Evolutionary conservation across 2,888 invertebrate genomes (phyloP), one percentile per base, ranked within the genome.

Genomic region (Lissonota sp.): DNA sequence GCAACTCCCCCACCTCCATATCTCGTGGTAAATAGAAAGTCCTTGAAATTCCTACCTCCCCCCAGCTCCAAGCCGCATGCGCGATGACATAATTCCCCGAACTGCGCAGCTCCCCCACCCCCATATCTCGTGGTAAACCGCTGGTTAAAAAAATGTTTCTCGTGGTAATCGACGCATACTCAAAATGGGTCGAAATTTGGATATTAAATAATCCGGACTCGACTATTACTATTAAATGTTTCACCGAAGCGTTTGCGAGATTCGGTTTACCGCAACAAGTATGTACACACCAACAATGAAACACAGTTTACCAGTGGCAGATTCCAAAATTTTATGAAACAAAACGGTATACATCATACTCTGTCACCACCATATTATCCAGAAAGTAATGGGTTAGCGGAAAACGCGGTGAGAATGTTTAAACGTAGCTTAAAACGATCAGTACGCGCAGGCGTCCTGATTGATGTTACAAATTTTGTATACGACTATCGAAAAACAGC

Each of bases 341-440:
- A 57, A 78, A 67, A 58, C 64, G 80, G 77, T 3, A 78, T 84
- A n/a, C 49, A 46, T 6, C 84, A 84, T 37, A 67, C 66, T 4
- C 44, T 73, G 3, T 77, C 80, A 4, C 60, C 80, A 57, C 79
- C 82, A 42, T 79, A 82, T 14, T 82, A 84, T 16, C 74, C 82
- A n/a, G 76, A 74, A 10, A 7, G 26, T 26, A 26, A 26, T 26
- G 26, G 26, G 3, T 26, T 26, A 26, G 26, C 26, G 26, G 26
- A 26, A 26, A 26, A 26, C 26, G 26, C 26, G 26, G 26, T 26
- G 26, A 26, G 26, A 26, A 26, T 3, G 26, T 26, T 26, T 3
- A 26, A 26, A 26, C 26, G 26, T 26, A 26, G 26, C 26, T 26
- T 26, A 26, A 26, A 26, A 26, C 26, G 26, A 26, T 26, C 3